Evolutionary conservation across 2,888 invertebrate genomes (phyloP).

Genomic region (Diploptera punctata): DNA sequence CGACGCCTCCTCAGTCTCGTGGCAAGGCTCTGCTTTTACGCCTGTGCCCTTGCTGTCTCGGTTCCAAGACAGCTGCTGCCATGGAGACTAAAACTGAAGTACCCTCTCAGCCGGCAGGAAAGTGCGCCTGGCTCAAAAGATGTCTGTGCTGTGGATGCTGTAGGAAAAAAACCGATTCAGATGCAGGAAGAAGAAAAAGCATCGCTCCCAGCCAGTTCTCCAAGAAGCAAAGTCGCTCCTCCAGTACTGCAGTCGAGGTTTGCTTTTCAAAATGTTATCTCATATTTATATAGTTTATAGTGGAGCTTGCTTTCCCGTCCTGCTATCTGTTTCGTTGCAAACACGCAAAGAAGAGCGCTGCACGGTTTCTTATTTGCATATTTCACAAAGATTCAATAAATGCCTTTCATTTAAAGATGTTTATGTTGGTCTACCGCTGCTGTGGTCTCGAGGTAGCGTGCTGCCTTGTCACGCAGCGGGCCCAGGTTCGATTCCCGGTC

Average conservation of each 20-base stretch:
- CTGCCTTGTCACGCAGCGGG: too few relatives aligned
- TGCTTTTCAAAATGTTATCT: too few relatives aligned
- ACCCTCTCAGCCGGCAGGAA: background rate
- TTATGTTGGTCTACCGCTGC: too few relatives aligned
- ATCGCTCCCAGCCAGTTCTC: constrained; percentile 23
- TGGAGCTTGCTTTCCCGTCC: too few relatives aligned
- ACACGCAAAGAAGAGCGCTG: too few relatives aligned
- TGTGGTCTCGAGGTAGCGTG: too few relatives aligned
- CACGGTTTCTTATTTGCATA: too few relatives aligned
- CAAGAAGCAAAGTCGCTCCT: constrained; percentile 36
- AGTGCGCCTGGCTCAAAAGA: background rate
- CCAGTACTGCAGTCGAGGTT: constrained; percentile 22
- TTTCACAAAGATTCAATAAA: too few relatives aligned
- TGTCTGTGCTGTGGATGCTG: background rate
- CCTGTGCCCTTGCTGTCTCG: constrained; percentile 5
- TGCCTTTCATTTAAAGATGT: too few relatives aligned
- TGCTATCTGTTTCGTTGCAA: background rate
- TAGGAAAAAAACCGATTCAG: background rate
- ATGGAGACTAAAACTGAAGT: background rate
- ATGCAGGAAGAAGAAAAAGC: constrained; percentile 2
- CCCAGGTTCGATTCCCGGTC: too few relatives aligned
- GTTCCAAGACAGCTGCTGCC: background rate
- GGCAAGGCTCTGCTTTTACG: background rate
- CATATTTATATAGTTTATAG: too few relatives aligned
- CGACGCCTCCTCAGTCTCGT: background rate